phyloP scores from a whole-genome alignment of 2,888 invertebrate species.

The Deilephila elpenor region DNA sequence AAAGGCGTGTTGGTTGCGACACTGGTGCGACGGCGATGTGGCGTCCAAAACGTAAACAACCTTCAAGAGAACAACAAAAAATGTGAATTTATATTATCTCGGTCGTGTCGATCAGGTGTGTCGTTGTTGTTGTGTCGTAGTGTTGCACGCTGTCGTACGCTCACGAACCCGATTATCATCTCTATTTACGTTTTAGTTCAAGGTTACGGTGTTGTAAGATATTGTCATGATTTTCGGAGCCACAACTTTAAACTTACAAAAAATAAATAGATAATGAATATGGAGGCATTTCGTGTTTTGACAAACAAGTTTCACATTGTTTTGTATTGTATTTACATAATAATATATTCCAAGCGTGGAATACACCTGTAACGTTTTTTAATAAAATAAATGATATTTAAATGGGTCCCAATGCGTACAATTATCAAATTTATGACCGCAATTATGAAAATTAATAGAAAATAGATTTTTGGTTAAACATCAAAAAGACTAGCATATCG shows the following conservation, averaged over 20 bases:
- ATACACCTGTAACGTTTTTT: neutral
- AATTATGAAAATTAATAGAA: too few species aligned
- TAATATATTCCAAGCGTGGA: neutral
- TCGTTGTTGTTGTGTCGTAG: constrained; percentile 2
- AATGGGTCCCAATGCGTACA: too few species aligned
- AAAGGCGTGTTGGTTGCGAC: constrained; percentile 25
- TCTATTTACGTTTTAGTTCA: constrained; percentile 29
- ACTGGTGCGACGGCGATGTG: neutral
- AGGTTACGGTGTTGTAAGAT: constrained; percentile 28
- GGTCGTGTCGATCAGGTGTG: constrained; percentile 27
- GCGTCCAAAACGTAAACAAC: constrained; percentile 19
- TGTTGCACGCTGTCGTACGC: constrained; percentile 15
- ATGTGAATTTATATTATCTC: constrained; percentile 26
- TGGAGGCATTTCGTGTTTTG: neutral
- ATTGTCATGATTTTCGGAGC: constrained; percentile 18
- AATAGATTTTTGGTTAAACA: too few species aligned
- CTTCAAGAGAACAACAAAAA: constrained; percentile 24
- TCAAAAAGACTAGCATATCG: too few species aligned
- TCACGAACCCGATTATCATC: constrained; percentile 30
- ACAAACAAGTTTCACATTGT: neutral
- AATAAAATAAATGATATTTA: neutral
- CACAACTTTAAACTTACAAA: neutral
- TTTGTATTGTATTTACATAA: neutral
- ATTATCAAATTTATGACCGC: too few species aligned
- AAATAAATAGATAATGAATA: constrained; percentile 2